A percentile compares a stretch with the other conserved stretches of the same genome.
Evolutionary conservation across 2,888 invertebrate species (phyloP).

Genomic region (Quadroppia sp.): DNA sequence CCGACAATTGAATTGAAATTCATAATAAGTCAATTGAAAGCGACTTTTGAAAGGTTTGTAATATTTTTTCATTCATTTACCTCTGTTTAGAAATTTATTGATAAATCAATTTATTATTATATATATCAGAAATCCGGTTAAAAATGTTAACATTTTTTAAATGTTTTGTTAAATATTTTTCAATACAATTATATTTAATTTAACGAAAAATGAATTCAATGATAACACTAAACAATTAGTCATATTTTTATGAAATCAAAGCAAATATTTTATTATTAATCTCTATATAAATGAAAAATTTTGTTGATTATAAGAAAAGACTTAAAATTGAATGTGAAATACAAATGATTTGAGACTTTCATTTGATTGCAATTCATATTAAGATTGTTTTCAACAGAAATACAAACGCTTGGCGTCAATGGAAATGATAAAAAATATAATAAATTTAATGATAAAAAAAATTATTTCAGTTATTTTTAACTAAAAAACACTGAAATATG

Average conservation of each 20-base stretch:
- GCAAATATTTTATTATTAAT: slow-evolving; percentile 5
- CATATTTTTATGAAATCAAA: not conserved
- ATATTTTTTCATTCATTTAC: not conserved
- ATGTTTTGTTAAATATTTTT: not conserved
- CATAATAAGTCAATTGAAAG: not conserved
- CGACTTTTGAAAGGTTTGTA: slow-evolving; percentile 23
- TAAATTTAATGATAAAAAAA: slow-evolving; percentile 15
- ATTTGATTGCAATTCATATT: not conserved
- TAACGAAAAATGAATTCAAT: not conserved
- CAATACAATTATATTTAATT: not conserved
- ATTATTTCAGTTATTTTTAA: slow-evolving; percentile 15
- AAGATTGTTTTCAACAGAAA: slow-evolving; percentile 1
- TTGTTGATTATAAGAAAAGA: not conserved
- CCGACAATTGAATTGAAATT: not conserved
- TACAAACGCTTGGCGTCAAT: slow-evolving; percentile 2
- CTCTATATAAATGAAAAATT: not conserved
- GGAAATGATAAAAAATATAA: not conserved
- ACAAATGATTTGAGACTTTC: too few species aligned
- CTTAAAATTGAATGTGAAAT: not conserved
- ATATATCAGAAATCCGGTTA: slow-evolving; percentile 4
- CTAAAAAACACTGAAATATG: not conserved
- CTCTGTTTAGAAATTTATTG: too few species aligned
- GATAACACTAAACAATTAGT: slow-evolving; percentile 10
- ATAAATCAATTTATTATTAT: too few species aligned
- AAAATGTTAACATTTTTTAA: too few species aligned